A percentile compares a stretch with the other conserved stretches of the same genome.
Conservation (phyloP, 2,113 vertebrate genomes). For the Proterorhinus semilunaris region DNA sequence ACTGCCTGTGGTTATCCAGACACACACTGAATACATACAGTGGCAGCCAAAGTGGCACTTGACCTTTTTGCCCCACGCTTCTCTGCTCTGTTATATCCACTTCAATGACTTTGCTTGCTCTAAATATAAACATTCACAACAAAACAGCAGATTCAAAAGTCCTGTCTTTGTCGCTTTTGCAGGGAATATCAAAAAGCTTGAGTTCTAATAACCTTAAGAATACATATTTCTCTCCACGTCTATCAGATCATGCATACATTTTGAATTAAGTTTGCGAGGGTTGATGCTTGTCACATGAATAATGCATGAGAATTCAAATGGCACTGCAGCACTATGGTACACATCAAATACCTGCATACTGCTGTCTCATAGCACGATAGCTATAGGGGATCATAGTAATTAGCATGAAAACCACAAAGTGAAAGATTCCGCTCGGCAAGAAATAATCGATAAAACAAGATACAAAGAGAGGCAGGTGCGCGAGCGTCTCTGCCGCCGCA, state of each 20-base stretch:
- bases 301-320: conserved; percentile 1
- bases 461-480: conserved; percentile 17
- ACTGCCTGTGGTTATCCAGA: background rate
- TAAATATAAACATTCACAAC: conserved; percentile 4
- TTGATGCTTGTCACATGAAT: background rate
- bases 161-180: background rate
- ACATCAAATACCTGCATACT: background rate
- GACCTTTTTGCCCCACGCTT: background rate
- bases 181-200: background rate
- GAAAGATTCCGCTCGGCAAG: conserved; percentile 9
- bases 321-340: conserved; percentile 1
- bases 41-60: background rate
- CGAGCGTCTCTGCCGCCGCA: conserved; percentile 15
- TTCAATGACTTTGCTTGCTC: background rate
- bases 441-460: conserved; percentile 20
- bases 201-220: background rate
- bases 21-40: conserved; percentile 1
- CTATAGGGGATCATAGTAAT: conserved; percentile 22
- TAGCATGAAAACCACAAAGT: conserved; percentile 28
- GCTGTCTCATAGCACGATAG: conserved; percentile 3
- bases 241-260: background rate
- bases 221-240: background rate
- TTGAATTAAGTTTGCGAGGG: background rate
- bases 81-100: background rate
- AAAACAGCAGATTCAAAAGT: background rate